A percentile compares a stretch with the other conserved stretches of the same genome.
Conservation (phyloP, 2,113 vertebrate genomes). For the Ciconia boyciana region DNA sequence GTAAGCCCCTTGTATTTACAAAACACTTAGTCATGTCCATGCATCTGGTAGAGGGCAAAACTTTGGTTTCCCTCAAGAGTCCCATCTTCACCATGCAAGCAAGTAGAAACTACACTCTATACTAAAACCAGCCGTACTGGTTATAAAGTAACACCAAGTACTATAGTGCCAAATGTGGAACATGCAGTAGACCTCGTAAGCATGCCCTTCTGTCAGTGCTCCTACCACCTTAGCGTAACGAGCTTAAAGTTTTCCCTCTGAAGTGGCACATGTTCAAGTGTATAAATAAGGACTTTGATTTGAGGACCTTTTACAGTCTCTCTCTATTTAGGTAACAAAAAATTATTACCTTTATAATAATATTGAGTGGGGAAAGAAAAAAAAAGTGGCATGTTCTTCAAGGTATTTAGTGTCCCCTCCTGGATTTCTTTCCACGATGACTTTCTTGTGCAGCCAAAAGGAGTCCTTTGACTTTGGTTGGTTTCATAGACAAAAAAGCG, state of each 20-base stretch:
- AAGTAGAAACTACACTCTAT: background rate
- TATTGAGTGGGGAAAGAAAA: background rate
- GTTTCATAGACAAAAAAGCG: background rate
- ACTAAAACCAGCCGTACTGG: background rate
- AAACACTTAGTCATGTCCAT: background rate
- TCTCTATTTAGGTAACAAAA: background rate
- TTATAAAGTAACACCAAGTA: background rate
- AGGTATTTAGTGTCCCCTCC: background rate
- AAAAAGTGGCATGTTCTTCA: background rate
- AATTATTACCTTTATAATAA: background rate
- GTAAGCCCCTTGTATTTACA: background rate
- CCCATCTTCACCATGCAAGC: background rate
- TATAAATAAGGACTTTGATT: background rate
- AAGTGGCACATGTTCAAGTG: background rate
- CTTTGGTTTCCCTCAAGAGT: background rate
- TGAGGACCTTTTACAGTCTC: background rate
- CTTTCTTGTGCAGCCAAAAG: background rate
- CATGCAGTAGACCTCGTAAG: background rate
- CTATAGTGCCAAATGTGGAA: background rate
- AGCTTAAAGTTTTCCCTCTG: background rate
- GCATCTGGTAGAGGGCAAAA: background rate
- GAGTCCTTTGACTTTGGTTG: background rate
- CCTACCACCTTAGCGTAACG: no score
- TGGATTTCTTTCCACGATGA: background rate
- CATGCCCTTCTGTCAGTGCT: background rate